phyloP scores from a whole-genome alignment of 2,113 vertebrate genomes.

The Orthonyx spaldingii region DNA sequence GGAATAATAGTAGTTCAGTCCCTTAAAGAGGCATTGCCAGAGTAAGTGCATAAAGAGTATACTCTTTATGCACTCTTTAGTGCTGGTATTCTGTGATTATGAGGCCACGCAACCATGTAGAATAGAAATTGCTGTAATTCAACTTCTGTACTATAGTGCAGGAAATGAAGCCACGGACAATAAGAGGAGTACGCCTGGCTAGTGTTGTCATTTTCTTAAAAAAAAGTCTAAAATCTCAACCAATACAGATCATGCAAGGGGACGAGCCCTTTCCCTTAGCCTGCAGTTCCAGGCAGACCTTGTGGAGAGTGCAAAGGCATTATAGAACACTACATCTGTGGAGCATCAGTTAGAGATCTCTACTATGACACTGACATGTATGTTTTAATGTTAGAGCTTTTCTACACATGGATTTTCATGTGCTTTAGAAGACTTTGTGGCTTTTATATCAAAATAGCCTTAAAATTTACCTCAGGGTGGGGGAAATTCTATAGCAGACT shows the following conservation, averaged over 20 bases:
- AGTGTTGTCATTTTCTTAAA: not conserved
- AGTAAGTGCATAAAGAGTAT: not conserved
- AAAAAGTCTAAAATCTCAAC: fast-evolving
- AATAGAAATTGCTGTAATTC: not conserved
- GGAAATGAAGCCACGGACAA: not conserved
- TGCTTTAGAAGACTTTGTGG: not conserved
- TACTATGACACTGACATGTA: not conserved
- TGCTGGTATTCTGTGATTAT: not conserved
- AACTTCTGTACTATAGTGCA: not conserved
- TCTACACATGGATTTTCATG: not conserved
- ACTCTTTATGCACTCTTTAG: not conserved
- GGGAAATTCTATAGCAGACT: fast-evolving
- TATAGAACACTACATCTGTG: fast-evolving
- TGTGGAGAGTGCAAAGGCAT: not conserved
- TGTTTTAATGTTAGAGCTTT: not conserved
- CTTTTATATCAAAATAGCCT: not conserved
- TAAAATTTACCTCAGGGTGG: not conserved
- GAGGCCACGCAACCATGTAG: not conserved
- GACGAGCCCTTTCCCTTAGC: not conserved
- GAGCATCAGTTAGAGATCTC: not conserved
- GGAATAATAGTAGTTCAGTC: not conserved
- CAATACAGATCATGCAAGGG: not conserved
- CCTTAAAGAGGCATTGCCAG: not conserved
- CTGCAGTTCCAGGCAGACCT: not conserved
- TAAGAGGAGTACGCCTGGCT: not conserved